Percentiles rank a stretch among this genome's conserved stretches.
Conservation (phyloP, 2,888 invertebrate species). For the Corythucha ciliata region DNA sequence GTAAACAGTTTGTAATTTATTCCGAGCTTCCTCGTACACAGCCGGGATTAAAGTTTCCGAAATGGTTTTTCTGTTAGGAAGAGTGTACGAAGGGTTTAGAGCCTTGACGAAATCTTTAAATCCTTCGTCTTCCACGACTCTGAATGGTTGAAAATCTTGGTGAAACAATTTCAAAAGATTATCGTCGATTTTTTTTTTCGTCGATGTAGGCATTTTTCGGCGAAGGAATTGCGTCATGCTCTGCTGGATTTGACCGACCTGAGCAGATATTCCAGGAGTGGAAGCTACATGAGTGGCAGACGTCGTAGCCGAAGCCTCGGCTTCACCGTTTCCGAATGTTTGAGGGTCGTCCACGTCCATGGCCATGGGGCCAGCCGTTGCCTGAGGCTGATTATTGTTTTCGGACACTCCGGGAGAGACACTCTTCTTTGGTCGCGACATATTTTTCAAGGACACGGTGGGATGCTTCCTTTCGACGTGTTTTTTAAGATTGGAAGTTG, state of each 20-base stretch:
- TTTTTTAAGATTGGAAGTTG: slow-evolving; percentile 21
- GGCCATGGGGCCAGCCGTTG: too few relatives aligned
- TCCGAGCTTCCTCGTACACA: slow-evolving; percentile 5
- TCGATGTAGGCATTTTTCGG: slow-evolving; percentile 6
- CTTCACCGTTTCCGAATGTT: too few relatives aligned
- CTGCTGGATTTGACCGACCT: too few relatives aligned
- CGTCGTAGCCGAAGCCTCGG: too few relatives aligned
- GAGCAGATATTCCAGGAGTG: too few relatives aligned
- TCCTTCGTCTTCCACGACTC: slow-evolving; percentile 16
- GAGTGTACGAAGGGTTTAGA: slow-evolving; percentile 16
- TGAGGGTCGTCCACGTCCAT: too few relatives aligned
- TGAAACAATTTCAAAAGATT: slow-evolving; percentile 11
- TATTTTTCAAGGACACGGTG: too few relatives aligned
- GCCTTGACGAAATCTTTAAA: slow-evolving; percentile 13
- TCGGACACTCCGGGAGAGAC: too few relatives aligned
- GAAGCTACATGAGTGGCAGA: too few relatives aligned
- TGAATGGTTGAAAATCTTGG: slow-evolving; percentile 18
- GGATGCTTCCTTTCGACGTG: slow-evolving; percentile 16
- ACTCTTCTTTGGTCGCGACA: too few relatives aligned
- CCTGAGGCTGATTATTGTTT: too few relatives aligned
- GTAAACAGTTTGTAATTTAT: neutral
- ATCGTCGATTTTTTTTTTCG: slow-evolving; percentile 11
- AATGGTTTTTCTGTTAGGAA: slow-evolving; percentile 21
- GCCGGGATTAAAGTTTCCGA: slow-evolving; percentile 21
- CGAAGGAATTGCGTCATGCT: too few relatives aligned